phyloP scores from a whole-genome alignment of 2,113 vertebrate species.

The Rhinolophus ferrumequinum region DNA sequence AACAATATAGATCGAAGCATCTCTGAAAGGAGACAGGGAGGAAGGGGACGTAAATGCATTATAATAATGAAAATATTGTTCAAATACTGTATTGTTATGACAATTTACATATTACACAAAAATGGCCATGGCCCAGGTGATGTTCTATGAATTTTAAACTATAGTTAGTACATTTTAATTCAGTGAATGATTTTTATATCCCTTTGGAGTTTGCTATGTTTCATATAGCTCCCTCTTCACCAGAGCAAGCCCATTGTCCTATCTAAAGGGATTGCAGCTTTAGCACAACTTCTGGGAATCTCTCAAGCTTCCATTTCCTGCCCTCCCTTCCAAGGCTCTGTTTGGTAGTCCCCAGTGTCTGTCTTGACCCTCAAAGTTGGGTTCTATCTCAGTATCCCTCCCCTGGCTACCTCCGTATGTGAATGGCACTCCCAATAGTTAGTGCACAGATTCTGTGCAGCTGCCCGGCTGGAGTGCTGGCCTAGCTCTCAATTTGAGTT shows the following conservation, averaged over 20 bases:
- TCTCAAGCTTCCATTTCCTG: background rate
- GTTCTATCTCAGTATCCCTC: background rate
- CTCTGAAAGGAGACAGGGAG: background rate
- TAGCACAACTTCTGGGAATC: background rate
- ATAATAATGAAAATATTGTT: background rate
- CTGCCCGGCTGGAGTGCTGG: accelerated
- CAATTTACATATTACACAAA: background rate
- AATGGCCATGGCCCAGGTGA: background rate
- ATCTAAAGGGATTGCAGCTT: background rate
- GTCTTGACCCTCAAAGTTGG: background rate
- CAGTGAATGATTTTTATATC: background rate
- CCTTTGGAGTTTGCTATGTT: background rate
- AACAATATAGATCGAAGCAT: background rate
- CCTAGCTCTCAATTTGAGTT: background rate
- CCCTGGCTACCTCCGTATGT: background rate
- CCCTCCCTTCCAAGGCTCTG: background rate
- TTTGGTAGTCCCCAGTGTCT: background rate
- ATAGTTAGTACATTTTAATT: background rate
- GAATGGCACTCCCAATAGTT: background rate
- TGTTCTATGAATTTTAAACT: background rate
- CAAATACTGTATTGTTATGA: background rate
- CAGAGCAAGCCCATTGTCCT: background rate
- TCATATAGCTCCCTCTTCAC: background rate
- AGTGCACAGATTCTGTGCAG: background rate
- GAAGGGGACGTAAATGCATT: background rate